Conservation (phyloP, 2,113 vertebrate species). For the Pseudorasbora parva region DNA sequence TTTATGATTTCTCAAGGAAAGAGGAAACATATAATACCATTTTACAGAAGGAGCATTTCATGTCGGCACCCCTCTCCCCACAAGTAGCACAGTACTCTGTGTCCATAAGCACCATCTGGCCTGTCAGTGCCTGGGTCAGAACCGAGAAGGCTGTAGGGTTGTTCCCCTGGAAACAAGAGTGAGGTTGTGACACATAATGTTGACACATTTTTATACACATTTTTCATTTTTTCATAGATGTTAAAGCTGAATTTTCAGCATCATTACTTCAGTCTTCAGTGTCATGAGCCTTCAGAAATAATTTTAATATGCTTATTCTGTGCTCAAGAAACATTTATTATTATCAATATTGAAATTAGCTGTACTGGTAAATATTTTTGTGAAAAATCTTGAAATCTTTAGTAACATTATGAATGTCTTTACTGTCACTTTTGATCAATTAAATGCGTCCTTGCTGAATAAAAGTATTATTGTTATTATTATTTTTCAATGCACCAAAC, state of each 20-base stretch:
- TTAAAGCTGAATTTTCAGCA: too few relatives aligned
- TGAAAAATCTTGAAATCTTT: not conserved
- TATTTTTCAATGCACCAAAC: not conserved
- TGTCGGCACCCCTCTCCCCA: constrained; percentile 83
- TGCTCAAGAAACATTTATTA: not conserved
- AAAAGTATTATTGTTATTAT: too few relatives aligned
- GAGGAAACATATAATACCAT: constrained; percentile 69
- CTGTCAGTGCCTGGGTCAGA: constrained; percentile 85
- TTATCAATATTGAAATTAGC: not conserved
- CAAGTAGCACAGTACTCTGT: constrained; percentile 85
- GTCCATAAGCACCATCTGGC: constrained; percentile 85
- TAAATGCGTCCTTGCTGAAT: not conserved
- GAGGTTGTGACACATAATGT: not conserved
- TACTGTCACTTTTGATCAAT: not conserved
- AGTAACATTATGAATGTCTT: not conserved
- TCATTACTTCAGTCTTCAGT: too few relatives aligned
- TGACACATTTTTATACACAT: not conserved
- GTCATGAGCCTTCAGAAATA: not conserved
- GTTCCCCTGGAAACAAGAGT: constrained; percentile 71
- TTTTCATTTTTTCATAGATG: too few relatives aligned
- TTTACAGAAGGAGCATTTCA: constrained; percentile 84
- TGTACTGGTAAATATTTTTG: not conserved
- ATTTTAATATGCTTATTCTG: not conserved
- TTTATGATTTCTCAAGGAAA: not conserved
- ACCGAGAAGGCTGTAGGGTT: constrained; percentile 85